Evolutionary conservation across 2,797 vertebrate genomes (phyloP), one percentile per base, ranked within the genome.

Genomic region (Hyperoplus lanceolatus): DNA sequence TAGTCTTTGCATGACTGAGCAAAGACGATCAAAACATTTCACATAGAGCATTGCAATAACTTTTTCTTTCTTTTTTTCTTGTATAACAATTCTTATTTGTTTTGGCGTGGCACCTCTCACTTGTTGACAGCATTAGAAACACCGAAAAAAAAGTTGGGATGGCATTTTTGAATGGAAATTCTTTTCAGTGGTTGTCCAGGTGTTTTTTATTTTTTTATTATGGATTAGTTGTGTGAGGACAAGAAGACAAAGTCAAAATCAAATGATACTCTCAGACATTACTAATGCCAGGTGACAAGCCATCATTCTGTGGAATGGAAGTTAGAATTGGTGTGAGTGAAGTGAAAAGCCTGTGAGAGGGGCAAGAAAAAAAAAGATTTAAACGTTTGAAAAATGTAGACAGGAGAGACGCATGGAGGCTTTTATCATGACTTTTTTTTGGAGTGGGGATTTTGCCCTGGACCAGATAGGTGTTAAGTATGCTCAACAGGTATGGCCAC

Each of bases 251-350:
- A 41, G 16, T 5, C 3, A 2, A 50, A 63, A 66, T 3, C 18
- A 70, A 67, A 15, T 73, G 18, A 48, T 14, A 72, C 46, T 21
- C 41, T 8, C n/a, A 43, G 50, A 56, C 54, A 64, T 75, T 77
- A 50, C 8, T 74, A 50, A 36, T 29, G 29, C 29, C 68, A 73
- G 50, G 59, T 75, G 80, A 75, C 56, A 72, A 66, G 48, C 18
- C 15, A 48, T 77, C 18, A 51, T 55, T 5, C 58, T 71, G 60
- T 75, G 65, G 39, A 75, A 64, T 82, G 29, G 29, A 70, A 54
- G 58, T 64, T 66, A 14, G 21, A 68, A 72, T 78, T 54, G 13
- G 53, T 75, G 71, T 81, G 78, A 80, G 71, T 81, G 78, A 80
- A 81, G 81, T 80, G 56, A 84, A 74, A 80, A 57, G 55, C 68